Evolutionary conservation across 1,140 invertebrate genomes (phyloP).

Genomic region (Diorhabda carinulata): DNA sequence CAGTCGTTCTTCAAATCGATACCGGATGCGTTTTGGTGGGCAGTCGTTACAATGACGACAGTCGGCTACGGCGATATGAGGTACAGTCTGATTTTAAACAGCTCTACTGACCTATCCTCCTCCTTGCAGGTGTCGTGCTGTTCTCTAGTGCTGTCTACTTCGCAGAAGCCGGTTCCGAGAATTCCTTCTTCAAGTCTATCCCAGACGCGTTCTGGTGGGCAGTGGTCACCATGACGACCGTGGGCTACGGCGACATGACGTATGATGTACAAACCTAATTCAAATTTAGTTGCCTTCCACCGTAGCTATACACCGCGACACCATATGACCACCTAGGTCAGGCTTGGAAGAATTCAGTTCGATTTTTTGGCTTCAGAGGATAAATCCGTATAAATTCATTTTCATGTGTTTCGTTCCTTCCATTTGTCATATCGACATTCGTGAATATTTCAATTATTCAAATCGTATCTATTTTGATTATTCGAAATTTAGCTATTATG

Average conservation of each 20-base stretch:
- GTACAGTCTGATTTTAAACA: conserved; percentile 54
- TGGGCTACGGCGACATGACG: conserved; percentile 99
- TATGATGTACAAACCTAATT: conserved; percentile 77
- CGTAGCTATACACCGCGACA: conserved; percentile 23
- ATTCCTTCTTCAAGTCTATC: conserved; percentile 99
- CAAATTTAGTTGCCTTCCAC: conserved; percentile 56
- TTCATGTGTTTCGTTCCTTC: too few relatives aligned
- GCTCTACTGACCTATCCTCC: conserved; percentile 35
- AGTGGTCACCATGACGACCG: conserved; percentile 99
- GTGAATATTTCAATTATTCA: too few relatives aligned
- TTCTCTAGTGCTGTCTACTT: conserved; percentile 99
- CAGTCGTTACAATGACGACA: conserved; percentile 89
- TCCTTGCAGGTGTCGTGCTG: conserved; percentile 94
- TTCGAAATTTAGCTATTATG: too few relatives aligned
- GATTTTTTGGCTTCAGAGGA: neutral
- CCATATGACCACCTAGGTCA: conserved; percentile 15
- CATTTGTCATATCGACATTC: too few relatives aligned
- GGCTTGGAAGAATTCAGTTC: neutral
- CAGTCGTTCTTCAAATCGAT: conserved; percentile 97
- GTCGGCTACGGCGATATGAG: conserved; percentile 98
- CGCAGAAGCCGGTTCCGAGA: conserved; percentile 94
- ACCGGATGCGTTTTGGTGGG: conserved; percentile 96
- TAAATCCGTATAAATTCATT: neutral
- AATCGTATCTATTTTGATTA: too few relatives aligned
- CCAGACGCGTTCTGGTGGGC: conserved; percentile 99